Evolutionary conservation across 2,113 vertebrate genomes (phyloP).

Genomic region (Steatornis caripensis): DNA sequence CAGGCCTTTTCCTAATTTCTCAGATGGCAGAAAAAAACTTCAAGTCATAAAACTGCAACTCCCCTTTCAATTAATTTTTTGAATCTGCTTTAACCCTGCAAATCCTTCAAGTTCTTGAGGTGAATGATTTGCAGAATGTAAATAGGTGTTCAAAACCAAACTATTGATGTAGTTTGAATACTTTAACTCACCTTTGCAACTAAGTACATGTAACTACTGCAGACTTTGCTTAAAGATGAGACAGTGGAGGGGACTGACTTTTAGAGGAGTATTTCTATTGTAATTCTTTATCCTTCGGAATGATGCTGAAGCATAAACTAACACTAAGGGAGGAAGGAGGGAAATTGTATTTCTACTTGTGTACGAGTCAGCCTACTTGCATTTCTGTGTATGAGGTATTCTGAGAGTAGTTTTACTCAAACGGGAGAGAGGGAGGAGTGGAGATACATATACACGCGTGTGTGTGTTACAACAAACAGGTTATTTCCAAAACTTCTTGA

Average conservation of each 20-base stretch:
- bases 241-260: neutral
- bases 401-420: neutral
- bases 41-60: neutral
- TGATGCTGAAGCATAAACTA: neutral
- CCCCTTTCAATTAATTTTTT: neutral
- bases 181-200: neutral
- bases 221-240: neutral
- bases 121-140: neutral
- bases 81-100: neutral
- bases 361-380: neutral
- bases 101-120: neutral
- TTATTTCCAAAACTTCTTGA: neutral
- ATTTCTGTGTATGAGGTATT: neutral
- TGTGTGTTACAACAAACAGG: neutral
- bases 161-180: neutral
- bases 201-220: neutral
- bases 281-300: neutral
- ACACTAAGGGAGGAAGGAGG: neutral
- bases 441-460: rapidly evolving
- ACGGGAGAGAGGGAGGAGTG: neutral
- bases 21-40: neutral
- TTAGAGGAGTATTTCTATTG: neutral
- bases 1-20: neutral
- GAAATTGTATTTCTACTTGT: neutral
- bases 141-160: neutral